These are phyloP conservation scores for Machimus rusticus DNA, from an alignment of 2,888 invertebrate genomes.

Conservation along the genomic window DNA sequence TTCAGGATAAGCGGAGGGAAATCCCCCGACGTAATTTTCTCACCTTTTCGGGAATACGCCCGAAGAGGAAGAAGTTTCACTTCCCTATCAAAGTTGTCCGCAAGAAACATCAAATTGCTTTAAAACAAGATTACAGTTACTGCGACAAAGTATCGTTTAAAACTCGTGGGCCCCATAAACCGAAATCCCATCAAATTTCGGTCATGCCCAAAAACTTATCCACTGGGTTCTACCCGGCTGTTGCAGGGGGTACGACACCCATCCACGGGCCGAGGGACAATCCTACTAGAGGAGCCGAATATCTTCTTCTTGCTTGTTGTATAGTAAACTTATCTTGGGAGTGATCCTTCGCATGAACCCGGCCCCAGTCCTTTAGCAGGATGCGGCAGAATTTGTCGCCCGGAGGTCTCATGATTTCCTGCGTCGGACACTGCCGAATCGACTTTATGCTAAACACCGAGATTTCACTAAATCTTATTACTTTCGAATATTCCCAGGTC, in stretches of 20 bases:
- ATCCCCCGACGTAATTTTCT: constrained; percentile 6
- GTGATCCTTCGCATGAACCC: background rate
- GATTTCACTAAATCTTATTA: constrained; percentile 32
- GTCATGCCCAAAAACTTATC: constrained; percentile 39
- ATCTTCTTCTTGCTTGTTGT: background rate
- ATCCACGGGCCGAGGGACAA: background rate
- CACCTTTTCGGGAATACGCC: background rate
- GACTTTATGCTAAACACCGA: constrained; percentile 34
- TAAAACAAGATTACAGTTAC: constrained; percentile 36
- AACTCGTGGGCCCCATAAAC: constrained; percentile 36
- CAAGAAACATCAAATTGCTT: constrained; percentile 39
- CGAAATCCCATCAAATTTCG: constrained; percentile 36
- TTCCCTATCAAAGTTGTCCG: constrained; percentile 39
- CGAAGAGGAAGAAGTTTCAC: constrained; percentile 8
- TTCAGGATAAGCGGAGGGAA: constrained; percentile 14
- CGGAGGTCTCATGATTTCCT: background rate
- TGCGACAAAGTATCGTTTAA: constrained; percentile 33
- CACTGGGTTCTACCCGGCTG: background rate
- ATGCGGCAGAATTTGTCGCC: background rate
- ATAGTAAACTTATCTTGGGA: background rate
- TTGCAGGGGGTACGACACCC: background rate
- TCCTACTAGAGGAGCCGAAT: background rate
- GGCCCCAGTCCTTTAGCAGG: background rate
- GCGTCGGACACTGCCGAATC: background rate
- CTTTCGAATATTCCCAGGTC: constrained; percentile 12